Conservation (phyloP, 2,888 invertebrate species). For the Campoplex capitator region DNA sequence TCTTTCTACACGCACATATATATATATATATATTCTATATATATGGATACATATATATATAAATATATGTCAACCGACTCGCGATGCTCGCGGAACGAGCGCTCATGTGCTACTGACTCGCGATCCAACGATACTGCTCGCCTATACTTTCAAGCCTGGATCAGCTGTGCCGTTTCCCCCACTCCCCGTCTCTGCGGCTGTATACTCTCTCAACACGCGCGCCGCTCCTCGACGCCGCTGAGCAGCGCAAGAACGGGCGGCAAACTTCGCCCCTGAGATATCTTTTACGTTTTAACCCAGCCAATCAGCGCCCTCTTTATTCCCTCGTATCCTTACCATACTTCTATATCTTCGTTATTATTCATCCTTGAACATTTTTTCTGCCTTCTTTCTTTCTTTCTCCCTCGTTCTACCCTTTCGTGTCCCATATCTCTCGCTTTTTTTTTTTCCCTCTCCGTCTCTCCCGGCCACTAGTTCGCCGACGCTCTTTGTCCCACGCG, state of each 20-base stretch:
- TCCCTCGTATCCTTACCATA: constrained; percentile 24
- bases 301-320: constrained; percentile 54
- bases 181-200: constrained; percentile 71
- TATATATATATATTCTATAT: not conserved
- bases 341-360: constrained; percentile 40
- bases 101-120: constrained; percentile 84
- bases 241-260: constrained; percentile 62
- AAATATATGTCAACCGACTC: constrained; percentile 66
- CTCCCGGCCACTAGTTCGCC: not conserved
- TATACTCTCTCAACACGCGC: constrained; percentile 43
- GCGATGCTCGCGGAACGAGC: constrained; percentile 84
- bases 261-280: constrained; percentile 10
- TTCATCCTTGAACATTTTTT: constrained; percentile 68
- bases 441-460: not conserved
- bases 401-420: constrained; percentile 9
- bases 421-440: not conserved
- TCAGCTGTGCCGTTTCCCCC: constrained; percentile 87
- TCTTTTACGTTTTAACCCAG: not conserved
- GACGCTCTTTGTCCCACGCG: not conserved
- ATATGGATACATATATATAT: constrained; percentile 3
- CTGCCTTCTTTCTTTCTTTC: constrained; percentile 40
- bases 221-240: constrained; percentile 59
- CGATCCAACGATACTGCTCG: constrained; percentile 82
- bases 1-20: constrained; percentile 6
- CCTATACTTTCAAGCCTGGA: constrained; percentile 85